A percentile compares a stretch with the other conserved stretches of the same genome.
Evolutionary conservation across 1,140 invertebrate genomes (phyloP).

Genomic region (Bombus vancouverensis): DNA sequence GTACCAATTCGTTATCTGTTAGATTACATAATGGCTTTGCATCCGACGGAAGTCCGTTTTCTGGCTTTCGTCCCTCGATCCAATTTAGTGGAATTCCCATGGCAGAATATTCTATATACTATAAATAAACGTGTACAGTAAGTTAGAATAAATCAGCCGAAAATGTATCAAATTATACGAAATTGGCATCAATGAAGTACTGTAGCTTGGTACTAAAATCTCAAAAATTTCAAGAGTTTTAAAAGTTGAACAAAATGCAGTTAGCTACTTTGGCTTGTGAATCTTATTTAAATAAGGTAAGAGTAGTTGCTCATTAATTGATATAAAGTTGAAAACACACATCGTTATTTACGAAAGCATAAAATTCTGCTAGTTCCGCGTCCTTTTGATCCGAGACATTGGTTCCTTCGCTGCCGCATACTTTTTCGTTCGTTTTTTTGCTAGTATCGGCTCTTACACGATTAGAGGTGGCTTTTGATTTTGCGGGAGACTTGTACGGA

Average conservation of each 20-base stretch:
- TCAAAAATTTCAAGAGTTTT: too few relatives aligned
- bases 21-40: conserved; percentile 64
- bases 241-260: too few relatives aligned
- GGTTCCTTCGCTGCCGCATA: background rate
- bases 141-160: background rate
- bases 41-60: conserved; percentile 64
- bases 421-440: conserved; percentile 10
- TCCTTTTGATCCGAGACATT: background rate
- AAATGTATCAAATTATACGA: too few relatives aligned
- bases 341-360: conserved; percentile 70
- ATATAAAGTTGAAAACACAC: conserved; percentile 55
- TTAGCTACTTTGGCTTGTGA: too few relatives aligned
- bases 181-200: too few relatives aligned
- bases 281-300: too few relatives aligned
- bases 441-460: too few relatives aligned
- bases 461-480: background rate
- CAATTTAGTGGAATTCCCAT: conserved; percentile 73
- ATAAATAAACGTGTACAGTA: background rate
- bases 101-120: conserved; percentile 73
- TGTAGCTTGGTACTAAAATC: too few relatives aligned
- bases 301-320: too few relatives aligned
- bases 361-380: conserved; percentile 60
- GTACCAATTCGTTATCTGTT: conserved; percentile 63
- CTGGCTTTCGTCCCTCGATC: conserved; percentile 71
- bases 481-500: background rate